phyloP scores from a whole-genome alignment of 2,797 vertebrate species.

The Gambusia yucatana region DNA sequence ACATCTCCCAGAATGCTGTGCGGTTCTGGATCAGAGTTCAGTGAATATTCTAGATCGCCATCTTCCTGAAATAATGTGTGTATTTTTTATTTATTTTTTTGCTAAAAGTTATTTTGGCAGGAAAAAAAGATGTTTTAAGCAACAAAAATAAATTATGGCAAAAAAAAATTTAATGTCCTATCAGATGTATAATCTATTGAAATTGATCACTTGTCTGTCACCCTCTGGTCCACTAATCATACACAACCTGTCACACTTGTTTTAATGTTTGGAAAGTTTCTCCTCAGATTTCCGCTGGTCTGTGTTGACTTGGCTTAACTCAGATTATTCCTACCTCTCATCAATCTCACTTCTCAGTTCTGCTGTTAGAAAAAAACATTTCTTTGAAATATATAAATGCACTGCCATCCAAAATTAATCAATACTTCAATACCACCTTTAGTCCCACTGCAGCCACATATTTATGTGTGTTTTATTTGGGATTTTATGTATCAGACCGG shows the following conservation, averaged over 20 bases:
- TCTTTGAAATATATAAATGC: not conserved
- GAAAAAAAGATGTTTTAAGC: too few species aligned
- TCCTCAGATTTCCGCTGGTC: not conserved
- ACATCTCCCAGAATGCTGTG: too few species aligned
- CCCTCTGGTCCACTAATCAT: constrained; percentile 38
- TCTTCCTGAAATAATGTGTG: too few species aligned
- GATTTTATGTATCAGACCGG: not conserved
- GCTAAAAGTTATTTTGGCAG: too few species aligned
- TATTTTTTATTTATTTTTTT: too few species aligned
- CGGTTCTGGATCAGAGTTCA: too few species aligned
- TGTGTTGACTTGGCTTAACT: not conserved
- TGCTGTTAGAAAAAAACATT: not conserved
- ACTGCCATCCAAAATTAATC: not conserved
- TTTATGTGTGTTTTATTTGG: not conserved
- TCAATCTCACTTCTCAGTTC: not conserved
- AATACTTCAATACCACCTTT: not conserved
- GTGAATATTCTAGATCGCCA: too few species aligned
- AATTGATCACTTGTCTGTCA: too few species aligned
- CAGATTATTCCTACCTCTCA: constrained; percentile 2
- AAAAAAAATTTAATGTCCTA: too few species aligned
- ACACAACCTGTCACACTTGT: constrained; percentile 16
- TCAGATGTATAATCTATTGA: too few species aligned
- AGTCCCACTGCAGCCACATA: not conserved
- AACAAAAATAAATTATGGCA: too few species aligned
- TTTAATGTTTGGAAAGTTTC: constrained; percentile 23